Evolutionary conservation across 2,888 invertebrate species (phyloP), one percentile per base, ranked within the genome.

Genomic region (Acleris literana): DNA sequence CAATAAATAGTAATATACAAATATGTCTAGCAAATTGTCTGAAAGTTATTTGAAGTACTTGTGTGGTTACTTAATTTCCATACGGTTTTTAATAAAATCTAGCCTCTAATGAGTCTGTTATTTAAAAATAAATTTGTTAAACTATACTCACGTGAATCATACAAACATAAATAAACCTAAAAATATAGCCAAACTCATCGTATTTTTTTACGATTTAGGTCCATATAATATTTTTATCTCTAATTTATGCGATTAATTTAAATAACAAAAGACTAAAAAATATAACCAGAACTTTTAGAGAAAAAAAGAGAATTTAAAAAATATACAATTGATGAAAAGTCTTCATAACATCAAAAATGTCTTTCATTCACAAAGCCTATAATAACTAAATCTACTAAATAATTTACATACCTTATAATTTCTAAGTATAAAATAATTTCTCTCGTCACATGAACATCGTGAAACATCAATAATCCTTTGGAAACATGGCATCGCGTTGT

Each of bases 401-500:
- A 54, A 64, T 51, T 55, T 60, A 65, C 29, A 56, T 49, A 22
- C 17, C 59, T 20, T 54, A 25, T 55, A 18, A 54, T 49, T 48
- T 49, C 54, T 44, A 55, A n/a, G 13, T 60, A 48, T 46, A 44
- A 51, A 39, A 54, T 43, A 64, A 46, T 49, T 29, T 56, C 16
- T 55, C 18, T 56, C 44, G 17, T 46, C 49, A 25, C 49, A 43
- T 48, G 51, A 48, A n/a, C 48, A 20, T 56, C 39, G 17, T 65
- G 46, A 59, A 33, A 66, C 62, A 66, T 56, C 33, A 56, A 51
- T 64, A 48, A 25, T 43, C 63, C 64, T 69, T 69, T 67, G 69
- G 69, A 67, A 64, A 13, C 53, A 69, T 69, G 69, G 69, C 69
- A 67, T 64, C 67, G 46, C 57, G 6, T 29, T 16, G 48, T 51